Evolutionary conservation across 2,113 vertebrate species (phyloP), one percentile per base, ranked within the genome.

Genomic region (Silurus glanis): DNA sequence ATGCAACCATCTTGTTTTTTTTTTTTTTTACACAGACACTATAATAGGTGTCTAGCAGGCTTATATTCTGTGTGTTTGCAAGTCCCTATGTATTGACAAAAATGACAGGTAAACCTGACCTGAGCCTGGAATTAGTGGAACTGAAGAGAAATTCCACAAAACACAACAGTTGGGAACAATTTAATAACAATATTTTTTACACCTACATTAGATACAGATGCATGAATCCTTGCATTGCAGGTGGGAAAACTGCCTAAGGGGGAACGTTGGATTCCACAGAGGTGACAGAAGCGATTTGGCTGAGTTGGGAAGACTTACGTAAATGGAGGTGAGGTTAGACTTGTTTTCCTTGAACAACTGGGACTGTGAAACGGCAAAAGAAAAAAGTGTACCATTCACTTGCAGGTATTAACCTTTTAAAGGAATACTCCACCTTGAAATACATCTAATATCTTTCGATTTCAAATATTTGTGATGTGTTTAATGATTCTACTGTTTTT

Each of bases 251-350:
- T 16, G 84, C 47, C 56, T 82, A 16, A 83, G 84, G 61, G 72
- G n/a, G 61, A 83, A 67, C 14, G 28, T 21, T 88, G 23, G 66
- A 88, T 82, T 58, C 79, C 69, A 59, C 1, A 85, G 56, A 75
- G 69, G 49, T 85, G 83, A 84, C 28, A 61, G 55, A 75, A 82
- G 21, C 55, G 56, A 58, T 88, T 79, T 80, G 53, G 28, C 81
- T 79, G 72, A 78, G 61, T n/a, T 1, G 1, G 76, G 58, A 55
- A 75, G 64, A 61, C 16, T 37, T n/a, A 37, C 37, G 17, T 62
- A 28, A 59, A 45, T 17, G 14, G 45, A 86, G 79, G 16, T 59
- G n/a, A 86, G 28, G 69, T 66, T 74, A 37, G 47, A 59, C 49
- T 12, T 81, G 66, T 51, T 86, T 81, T 64, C 25, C 16, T 56